Evolutionary conservation across 2,113 vertebrate species (phyloP).

Genomic region (Mesembrinibis cayennensis): DNA sequence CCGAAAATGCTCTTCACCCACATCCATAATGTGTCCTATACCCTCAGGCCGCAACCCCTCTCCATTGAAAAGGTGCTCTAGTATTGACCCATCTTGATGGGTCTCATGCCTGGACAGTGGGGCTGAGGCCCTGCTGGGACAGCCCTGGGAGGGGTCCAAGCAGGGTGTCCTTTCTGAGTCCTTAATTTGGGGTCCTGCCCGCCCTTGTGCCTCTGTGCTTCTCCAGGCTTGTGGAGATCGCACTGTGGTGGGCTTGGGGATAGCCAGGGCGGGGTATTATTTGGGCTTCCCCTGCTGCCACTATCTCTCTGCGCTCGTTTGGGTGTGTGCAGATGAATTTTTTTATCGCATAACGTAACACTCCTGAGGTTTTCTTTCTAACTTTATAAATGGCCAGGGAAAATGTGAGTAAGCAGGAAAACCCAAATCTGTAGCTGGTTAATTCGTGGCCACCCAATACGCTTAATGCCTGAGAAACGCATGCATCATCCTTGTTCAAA

Average conservation of each 20-base stretch:
- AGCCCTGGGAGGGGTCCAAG: background rate
- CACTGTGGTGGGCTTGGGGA: background rate
- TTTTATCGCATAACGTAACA: background rate
- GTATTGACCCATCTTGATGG: background rate
- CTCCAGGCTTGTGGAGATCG: background rate
- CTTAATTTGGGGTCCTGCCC: background rate
- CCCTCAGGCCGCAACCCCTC: background rate
- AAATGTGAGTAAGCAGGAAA: constrained; percentile 1
- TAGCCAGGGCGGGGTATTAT: background rate
- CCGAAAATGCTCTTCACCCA: accelerated
- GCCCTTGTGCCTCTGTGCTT: background rate
- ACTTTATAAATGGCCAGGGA: background rate
- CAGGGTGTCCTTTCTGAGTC: background rate
- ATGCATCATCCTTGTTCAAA: background rate
- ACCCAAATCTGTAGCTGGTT: background rate
- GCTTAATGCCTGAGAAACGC: background rate
- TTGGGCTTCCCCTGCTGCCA: background rate
- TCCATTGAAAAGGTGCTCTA: background rate
- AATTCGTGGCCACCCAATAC: background rate
- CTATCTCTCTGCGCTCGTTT: background rate
- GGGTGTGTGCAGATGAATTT: background rate
- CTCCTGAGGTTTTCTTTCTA: background rate
- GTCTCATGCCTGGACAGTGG: background rate
- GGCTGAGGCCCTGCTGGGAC: background rate
- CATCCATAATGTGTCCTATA: background rate